Base-by-base conservation (phyloP, 2,888 invertebrate genomes). In the Fabriciana adippe region DNA sequence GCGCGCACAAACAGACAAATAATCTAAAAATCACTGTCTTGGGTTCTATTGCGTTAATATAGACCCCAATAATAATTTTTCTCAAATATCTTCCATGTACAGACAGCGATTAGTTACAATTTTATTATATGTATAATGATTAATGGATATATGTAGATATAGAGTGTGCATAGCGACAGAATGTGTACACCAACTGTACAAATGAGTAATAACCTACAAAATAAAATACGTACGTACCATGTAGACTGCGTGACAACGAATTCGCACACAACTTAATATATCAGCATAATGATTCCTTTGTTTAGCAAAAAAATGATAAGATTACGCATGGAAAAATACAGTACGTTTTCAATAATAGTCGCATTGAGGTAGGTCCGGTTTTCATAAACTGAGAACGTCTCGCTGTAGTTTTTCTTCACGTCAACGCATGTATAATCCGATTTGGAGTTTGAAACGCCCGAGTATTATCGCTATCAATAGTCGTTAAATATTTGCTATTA, bases 321-420 rank as follows among this genome's bases (percentile, higher is more conserved):
- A 85, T 85, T 85, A 81, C 74, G 79, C 75, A 78, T 78, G 87
- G 86, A 87, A 87, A 86, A 83, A 74, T 81, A 83, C 84, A 61
- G 70, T 64, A 75, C 69, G 70, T 73, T 72, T 73, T 75, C 70
- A 72, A 68, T 73, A 76, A 74, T 74, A 70, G 68, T 68, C 57
- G 67, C 76, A 82, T 90, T 89, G 87, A 78, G 87, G 85, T 79
- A 88, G 89, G 88, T 88, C 84, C 76, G 74, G 73, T 65, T 73
- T 67, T 72, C 68, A 74, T 74, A 75, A 74, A 75, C 71, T 72
- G 51, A 73, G 64, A 62, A 14, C 61, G 64, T 64, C 69, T 71
- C 72, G 70, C 54, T 61, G 31, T 18, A 51, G 15, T n/a, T 47
- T n/a, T 6, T n/a, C 47, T 59, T 41, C 11, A 48, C 16, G 48